Conservation (phyloP, 2,113 vertebrate genomes). For the Microcebus tavaratra region DNA sequence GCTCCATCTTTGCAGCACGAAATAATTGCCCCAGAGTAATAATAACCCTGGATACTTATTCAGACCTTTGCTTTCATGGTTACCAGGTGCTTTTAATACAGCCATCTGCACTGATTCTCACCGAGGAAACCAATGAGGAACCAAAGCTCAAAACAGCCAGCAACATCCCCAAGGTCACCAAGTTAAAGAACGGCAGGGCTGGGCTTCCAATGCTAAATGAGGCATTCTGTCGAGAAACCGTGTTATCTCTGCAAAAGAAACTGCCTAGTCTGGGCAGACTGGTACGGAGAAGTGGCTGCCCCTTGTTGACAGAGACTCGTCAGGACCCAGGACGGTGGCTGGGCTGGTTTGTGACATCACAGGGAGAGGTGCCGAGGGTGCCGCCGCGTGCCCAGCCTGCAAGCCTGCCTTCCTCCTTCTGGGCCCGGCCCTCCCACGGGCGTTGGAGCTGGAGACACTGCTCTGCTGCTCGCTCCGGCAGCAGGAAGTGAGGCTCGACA, state of each 20-base stretch:
- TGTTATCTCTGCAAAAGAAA: background rate
- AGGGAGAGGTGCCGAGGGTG: background rate
- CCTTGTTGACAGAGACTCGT: background rate
- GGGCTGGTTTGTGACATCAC: background rate
- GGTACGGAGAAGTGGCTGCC: background rate
- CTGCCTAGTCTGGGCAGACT: background rate
- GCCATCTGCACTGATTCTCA: background rate
- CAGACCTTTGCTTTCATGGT: background rate
- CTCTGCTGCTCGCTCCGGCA: background rate
- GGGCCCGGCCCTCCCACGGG: background rate
- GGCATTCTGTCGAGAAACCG: background rate
- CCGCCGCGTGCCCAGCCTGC: rapidly evolving
- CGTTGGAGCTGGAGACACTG: background rate
- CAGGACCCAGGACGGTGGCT: background rate
- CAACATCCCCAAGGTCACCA: background rate
- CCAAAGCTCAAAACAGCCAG: background rate
- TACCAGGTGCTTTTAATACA: background rate
- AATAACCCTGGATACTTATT: background rate
- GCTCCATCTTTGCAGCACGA: background rate
- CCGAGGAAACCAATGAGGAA: background rate
- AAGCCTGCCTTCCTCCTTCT: background rate
- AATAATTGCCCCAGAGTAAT: background rate
- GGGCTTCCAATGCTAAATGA: background rate
- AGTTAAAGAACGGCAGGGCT: background rate
- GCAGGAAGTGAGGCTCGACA: background rate